Evolutionary conservation across 2,113 vertebrate genomes (phyloP).

Genomic region (Tympanuchus pallidicinctus): DNA sequence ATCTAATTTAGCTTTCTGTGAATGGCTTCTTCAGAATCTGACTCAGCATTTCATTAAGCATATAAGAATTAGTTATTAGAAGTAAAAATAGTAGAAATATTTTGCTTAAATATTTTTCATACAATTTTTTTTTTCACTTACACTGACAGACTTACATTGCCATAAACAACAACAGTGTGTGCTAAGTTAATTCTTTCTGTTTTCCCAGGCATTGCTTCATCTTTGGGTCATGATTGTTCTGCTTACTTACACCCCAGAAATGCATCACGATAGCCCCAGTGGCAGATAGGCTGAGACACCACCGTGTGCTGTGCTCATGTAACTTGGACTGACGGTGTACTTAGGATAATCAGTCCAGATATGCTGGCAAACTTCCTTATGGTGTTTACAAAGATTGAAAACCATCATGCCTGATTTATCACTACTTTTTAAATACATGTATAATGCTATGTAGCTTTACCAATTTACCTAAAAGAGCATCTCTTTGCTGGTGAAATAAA

Average conservation of each 20-base stretch:
- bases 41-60: not conserved
- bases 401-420: slow-evolving; percentile 25
- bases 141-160: not conserved
- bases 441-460: slow-evolving; percentile 20
- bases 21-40: not conserved
- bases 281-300: slow-evolving; percentile 76
- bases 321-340: not conserved
- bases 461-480: slow-evolving; percentile 21
- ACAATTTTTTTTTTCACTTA: not conserved
- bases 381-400: not conserved
- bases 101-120: too few relatives aligned
- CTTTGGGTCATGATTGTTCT: slow-evolving; percentile 99
- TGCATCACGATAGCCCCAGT: slow-evolving; percentile 85
- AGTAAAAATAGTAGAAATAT: not conserved
- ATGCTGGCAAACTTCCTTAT: not conserved
- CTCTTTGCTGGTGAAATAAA: slow-evolving; percentile 46
- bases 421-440: slow-evolving; percentile 27
- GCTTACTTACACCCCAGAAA: slow-evolving; percentile 96
- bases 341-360: not conserved
- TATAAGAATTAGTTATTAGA: not conserved
- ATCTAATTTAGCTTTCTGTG: not conserved
- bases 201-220: slow-evolving; percentile 88
- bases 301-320: not conserved
- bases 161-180: not conserved
- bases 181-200: not conserved